These are phyloP conservation scores for Ochropacha duplaris DNA, from an alignment of 2,888 invertebrate species.

Conservation along the genomic window DNA sequence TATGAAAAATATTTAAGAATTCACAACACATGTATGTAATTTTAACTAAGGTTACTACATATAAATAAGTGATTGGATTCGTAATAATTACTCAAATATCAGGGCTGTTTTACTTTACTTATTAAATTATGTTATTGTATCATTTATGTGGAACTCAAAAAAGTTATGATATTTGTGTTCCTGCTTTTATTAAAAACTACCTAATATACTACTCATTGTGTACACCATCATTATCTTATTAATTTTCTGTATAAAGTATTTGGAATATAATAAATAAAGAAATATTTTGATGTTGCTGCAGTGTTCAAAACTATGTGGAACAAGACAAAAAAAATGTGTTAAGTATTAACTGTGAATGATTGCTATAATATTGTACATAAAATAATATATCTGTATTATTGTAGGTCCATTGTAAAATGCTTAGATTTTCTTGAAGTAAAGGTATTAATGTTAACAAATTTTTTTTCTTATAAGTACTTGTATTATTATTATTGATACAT, in stretches of 20 bases:
- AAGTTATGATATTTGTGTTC: not conserved
- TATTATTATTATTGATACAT: too few relatives aligned
- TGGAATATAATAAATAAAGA: not conserved
- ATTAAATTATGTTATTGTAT: not conserved
- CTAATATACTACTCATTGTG: not conserved
- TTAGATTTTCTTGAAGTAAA: constrained; percentile 73
- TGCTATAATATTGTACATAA: constrained; percentile 43
- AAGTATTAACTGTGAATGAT: constrained; percentile 25
- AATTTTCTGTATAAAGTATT: not conserved
- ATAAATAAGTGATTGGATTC: not conserved
- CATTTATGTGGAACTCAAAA: not conserved
- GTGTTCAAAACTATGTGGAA: not conserved
- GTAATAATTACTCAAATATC: not conserved
- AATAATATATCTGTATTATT: constrained; percentile 29
- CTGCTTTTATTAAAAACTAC: not conserved
- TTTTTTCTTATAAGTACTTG: constrained; percentile 20
- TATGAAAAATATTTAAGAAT: not conserved
- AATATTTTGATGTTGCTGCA: not conserved
- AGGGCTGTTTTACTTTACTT: not conserved
- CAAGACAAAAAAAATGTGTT: not conserved
- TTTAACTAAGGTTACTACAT: not conserved
- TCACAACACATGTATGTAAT: not conserved
- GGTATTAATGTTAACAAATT: constrained; percentile 55
- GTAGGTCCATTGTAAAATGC: constrained; percentile 63
- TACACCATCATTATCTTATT: not conserved